A percentile compares a stretch with the other conserved stretches of the same genome.
Evolutionary conservation across 2,797 vertebrate species (phyloP).

Genomic region (Cheracebus regulus): DNA sequence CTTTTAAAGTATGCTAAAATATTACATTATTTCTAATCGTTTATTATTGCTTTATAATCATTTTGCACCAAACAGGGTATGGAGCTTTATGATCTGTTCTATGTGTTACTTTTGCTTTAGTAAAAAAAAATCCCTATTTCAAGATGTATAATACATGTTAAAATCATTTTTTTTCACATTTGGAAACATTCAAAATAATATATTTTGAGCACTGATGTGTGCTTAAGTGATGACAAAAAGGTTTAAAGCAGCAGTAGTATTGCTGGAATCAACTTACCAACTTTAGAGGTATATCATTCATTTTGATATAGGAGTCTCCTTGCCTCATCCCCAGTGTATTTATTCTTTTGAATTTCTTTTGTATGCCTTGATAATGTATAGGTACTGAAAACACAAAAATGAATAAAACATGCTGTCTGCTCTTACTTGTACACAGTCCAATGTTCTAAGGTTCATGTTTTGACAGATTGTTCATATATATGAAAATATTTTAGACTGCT

Average conservation of each 20-base stretch:
- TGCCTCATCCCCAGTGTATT: not conserved
- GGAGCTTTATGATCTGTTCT: not conserved
- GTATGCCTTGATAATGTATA: not conserved
- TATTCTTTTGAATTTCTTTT: not conserved
- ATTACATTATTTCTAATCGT: not conserved
- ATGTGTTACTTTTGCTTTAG: constrained; percentile 7
- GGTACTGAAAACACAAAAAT: not conserved
- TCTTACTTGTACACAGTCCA: not conserved
- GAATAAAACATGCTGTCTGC: not conserved
- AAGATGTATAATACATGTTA: not conserved
- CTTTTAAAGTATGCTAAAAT: not conserved
- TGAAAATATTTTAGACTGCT: not conserved
- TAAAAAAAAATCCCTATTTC: constrained; percentile 29
- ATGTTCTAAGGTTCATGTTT: not conserved
- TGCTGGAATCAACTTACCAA: not conserved
- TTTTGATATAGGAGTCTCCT: not conserved
- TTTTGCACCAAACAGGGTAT: not conserved
- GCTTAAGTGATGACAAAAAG: not conserved
- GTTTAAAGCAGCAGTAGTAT: not conserved
- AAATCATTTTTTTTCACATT: not conserved
- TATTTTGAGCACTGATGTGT: not conserved
- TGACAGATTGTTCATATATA: not conserved
- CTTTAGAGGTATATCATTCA: not conserved
- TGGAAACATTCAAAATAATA: not conserved
- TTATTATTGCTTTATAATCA: not conserved